Conservation (phyloP, 2,113 vertebrate species). For the Calidris pygmaea region DNA sequence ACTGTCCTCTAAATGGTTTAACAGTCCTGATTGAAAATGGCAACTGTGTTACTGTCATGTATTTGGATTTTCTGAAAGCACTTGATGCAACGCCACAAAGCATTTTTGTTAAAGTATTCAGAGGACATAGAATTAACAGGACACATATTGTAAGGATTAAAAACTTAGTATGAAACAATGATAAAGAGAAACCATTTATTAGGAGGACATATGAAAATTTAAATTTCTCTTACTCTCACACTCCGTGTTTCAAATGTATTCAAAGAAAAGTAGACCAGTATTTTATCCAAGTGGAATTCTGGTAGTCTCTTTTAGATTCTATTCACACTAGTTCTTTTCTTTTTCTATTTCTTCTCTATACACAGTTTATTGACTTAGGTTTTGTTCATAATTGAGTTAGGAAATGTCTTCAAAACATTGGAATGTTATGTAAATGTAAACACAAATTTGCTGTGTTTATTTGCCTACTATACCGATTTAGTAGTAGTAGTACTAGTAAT, state of each 20-base stretch:
- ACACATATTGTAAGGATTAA: not conserved
- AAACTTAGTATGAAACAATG: not conserved
- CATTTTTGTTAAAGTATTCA: not conserved
- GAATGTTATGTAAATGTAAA: not conserved
- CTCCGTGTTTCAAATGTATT: rapidly evolving
- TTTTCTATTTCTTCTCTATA: not conserved
- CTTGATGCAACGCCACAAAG: not conserved
- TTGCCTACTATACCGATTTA: not conserved
- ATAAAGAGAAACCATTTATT: not conserved
- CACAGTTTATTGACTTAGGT: not conserved
- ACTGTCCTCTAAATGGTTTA: not conserved
- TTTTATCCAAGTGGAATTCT: not conserved
- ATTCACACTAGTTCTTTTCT: not conserved
- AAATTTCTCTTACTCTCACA: not conserved
- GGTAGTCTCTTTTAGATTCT: not conserved
- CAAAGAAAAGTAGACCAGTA: not conserved
- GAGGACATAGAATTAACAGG: not conserved
- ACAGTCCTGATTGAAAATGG: not conserved
- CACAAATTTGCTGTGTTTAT: not conserved
- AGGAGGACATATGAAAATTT: not conserved
- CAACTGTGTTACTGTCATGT: not conserved
- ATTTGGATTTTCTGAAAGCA: not conserved
- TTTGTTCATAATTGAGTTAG: not conserved
- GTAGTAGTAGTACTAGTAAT: not conserved
- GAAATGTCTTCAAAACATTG: not conserved